Evolutionary conservation across 2,888 invertebrate species (phyloP).

Genomic region (Lacanobia wlatinum): DNA sequence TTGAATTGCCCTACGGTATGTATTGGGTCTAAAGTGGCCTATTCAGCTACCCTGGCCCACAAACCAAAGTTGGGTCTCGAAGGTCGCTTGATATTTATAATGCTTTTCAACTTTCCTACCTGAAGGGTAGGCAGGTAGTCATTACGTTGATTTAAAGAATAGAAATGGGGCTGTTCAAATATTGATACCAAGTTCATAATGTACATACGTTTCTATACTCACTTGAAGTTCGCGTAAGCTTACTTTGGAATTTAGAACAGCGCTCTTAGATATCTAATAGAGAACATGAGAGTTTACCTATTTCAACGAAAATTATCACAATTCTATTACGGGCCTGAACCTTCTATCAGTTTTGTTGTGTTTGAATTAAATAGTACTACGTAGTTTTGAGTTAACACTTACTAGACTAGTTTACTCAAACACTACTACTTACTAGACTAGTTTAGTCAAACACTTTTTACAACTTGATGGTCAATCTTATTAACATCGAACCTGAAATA

Average conservation of each 20-base stretch:
- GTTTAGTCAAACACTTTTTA: neutral
- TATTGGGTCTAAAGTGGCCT: constrained; percentile 25
- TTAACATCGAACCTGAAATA: neutral
- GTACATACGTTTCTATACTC: neutral
- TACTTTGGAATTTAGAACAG: neutral
- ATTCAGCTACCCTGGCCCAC: constrained; percentile 29
- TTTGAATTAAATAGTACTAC: neutral
- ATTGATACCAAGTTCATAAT: neutral
- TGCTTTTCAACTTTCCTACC: constrained; percentile 47
- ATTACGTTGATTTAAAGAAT: constrained; percentile 28
- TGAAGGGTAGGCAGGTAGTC: constrained; percentile 44
- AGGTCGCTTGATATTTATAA: constrained; percentile 43
- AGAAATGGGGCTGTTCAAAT: neutral
- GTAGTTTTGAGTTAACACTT: too few relatives aligned
- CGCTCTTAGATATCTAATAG: neutral
- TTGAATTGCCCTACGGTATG: constrained; percentile 23
- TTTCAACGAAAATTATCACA: too few relatives aligned
- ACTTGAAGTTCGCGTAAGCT: neutral
- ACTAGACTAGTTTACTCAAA: too few relatives aligned
- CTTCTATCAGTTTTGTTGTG: neutral
- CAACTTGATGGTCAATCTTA: neutral
- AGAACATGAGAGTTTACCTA: neutral
- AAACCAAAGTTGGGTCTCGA: constrained; percentile 42
- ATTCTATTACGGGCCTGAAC: neutral
- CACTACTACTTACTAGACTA: too few relatives aligned